phyloP scores from a whole-genome alignment of 2,113 vertebrate species.

The Astur gentilis region DNA sequence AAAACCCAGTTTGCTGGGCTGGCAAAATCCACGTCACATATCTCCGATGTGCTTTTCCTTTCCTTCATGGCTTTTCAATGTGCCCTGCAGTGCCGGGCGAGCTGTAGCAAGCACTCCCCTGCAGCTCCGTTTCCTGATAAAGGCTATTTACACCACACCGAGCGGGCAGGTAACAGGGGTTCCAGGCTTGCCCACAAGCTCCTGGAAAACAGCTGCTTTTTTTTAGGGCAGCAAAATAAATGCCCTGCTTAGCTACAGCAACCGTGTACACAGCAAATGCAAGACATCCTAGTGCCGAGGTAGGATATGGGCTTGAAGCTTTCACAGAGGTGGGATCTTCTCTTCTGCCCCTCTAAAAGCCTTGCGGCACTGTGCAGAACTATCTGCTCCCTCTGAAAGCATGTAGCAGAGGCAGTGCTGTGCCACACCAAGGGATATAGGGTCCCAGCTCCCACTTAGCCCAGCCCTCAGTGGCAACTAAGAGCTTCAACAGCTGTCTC shows the following conservation, averaged over 20 bases:
- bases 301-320: background rate
- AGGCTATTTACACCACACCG: background rate
- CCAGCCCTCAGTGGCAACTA: background rate
- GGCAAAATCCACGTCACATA: background rate
- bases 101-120: background rate
- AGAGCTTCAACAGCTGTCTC: background rate
- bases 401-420: background rate
- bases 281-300: too few species aligned
- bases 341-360: background rate
- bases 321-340: background rate
- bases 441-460: background rate
- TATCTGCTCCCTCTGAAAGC: background rate
- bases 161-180: background rate
- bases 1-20: background rate
- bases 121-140: background rate
- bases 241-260: background rate
- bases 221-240: background rate
- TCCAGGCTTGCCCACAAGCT: background rate
- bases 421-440: background rate
- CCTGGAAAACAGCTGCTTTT: background rate
- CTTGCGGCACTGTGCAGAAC: too few species aligned
- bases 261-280: too few species aligned
- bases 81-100: rapidly evolving
- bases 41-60: background rate
- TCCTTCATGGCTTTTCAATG: background rate